Conservation (phyloP, 2,888 invertebrate genomes). For the Suillia variegata region DNA sequence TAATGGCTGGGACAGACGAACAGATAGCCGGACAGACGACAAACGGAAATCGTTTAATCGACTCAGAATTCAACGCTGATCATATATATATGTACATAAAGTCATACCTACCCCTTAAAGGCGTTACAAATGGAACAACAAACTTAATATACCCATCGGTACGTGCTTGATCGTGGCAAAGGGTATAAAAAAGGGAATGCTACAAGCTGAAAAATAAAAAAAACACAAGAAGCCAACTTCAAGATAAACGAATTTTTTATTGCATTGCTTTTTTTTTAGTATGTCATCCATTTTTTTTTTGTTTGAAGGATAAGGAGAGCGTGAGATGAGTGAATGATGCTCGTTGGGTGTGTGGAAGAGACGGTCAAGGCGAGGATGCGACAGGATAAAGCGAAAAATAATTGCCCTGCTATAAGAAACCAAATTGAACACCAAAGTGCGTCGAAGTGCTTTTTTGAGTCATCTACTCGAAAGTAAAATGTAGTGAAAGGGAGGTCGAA, state of each 20-base stretch:
- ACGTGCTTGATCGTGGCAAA: too few relatives aligned
- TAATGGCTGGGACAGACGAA: too few relatives aligned
- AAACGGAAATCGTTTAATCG: too few relatives aligned
- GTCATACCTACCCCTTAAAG: too few relatives aligned
- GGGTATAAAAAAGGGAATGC: too few relatives aligned
- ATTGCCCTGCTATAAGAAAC: conserved; percentile 19
- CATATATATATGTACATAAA: too few relatives aligned
- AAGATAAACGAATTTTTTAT: conserved; percentile 26
- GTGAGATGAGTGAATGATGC: neutral
- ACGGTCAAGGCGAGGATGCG: neutral
- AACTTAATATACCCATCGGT: too few relatives aligned
- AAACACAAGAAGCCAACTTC: neutral
- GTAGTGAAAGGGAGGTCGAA: neutral
- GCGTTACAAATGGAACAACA: too few relatives aligned
- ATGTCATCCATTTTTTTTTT: neutral
- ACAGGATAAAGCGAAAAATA: conserved; percentile 25
- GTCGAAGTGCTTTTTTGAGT: neutral
- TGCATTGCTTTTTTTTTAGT: conserved; percentile 14
- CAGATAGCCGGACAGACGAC: too few relatives aligned
- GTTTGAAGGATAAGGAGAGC: neutral
- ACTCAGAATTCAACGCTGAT: too few relatives aligned
- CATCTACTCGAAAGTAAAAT: too few relatives aligned
- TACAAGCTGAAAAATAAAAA: conserved; percentile 7
- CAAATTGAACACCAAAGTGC: neutral
- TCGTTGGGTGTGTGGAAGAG: too few relatives aligned